Conservation (phyloP, 35 echinoderm and acorn worm species). For the Apostichopus parvimensis region DNA sequence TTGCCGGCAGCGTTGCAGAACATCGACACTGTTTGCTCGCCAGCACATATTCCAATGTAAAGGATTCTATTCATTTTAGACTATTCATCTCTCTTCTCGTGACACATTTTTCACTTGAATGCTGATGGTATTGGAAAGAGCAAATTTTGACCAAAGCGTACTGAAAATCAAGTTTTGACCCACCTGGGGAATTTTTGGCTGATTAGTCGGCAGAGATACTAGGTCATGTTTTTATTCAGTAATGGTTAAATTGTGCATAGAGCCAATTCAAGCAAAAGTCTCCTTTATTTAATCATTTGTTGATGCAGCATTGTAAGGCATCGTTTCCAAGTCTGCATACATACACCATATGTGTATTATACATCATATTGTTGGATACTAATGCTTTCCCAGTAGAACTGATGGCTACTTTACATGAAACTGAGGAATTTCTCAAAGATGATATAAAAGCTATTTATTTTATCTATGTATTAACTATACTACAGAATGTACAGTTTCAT, state of each 20-base stretch:
- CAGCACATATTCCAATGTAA: neutral
- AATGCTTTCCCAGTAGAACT: no score
- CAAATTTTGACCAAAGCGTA: neutral
- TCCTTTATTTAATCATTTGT: neutral
- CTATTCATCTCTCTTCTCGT: neutral
- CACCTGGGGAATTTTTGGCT: neutral
- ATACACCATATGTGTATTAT: no score
- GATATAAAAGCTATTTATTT: no score
- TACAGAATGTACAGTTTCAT: no score
- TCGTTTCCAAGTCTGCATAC: no score
- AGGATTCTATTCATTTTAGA: neutral
- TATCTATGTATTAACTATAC: no score
- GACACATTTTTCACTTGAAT: slow-evolving; percentile 13
- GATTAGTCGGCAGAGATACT: slow-evolving; percentile 3
- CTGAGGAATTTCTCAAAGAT: no score
- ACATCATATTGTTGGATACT: no score
- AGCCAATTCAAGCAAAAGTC: neutral
- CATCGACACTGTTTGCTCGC: neutral
- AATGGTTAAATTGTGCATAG: neutral
- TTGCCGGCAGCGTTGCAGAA: neutral
- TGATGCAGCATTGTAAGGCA: neutral
- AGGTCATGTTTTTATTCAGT: neutral
- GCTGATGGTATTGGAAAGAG: slow-evolving; percentile 31
- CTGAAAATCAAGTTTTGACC: neutral
- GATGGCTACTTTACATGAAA: no score